These are phyloP conservation scores for Sanderia malayensis DNA, from an alignment of 30 jellyfish, hydroid and myxozoan genomes.

Conservation along the genomic window DNA sequence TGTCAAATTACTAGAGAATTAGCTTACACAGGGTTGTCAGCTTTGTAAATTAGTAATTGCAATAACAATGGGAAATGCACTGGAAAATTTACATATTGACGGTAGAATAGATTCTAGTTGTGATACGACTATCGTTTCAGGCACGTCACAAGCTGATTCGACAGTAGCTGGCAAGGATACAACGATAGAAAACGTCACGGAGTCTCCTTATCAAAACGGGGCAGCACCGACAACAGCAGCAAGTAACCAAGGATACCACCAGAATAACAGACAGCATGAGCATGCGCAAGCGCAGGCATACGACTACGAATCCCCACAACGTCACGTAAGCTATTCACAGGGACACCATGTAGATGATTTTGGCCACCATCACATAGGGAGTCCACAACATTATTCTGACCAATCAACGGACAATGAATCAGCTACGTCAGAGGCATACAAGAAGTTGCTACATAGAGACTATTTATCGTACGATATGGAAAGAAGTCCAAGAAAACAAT, in stretches of 20 bases:
- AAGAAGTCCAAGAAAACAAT: constrained; percentile 58
- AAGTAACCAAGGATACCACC: constrained; percentile 39
- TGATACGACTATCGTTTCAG: constrained; percentile 80
- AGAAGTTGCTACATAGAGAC: constrained; percentile 63
- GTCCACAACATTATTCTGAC: constrained; percentile 93
- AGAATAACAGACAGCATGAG: background rate
- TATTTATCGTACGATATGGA: constrained; percentile 44
- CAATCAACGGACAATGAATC: constrained; percentile 91
- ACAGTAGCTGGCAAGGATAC: constrained; percentile 33
- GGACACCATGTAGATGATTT: constrained; percentile 35
- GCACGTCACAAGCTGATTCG: constrained; percentile 57
- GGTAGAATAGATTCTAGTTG: constrained; percentile 66
- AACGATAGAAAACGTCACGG: constrained; percentile 16
- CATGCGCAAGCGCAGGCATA: constrained; percentile 10
- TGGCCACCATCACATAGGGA: constrained; percentile 49
- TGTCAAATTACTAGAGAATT: too few species aligned
- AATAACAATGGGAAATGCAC: constrained; percentile 44
- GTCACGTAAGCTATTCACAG: constrained; percentile 8
- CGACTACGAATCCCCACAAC: constrained; percentile 39
- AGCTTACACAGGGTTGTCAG: too few species aligned
- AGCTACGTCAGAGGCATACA: constrained; percentile 82
- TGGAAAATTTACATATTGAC: constrained; percentile 31
- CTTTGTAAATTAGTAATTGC: background rate
- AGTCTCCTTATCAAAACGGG: constrained; percentile 25
- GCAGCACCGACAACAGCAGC: constrained; percentile 1